Conservation (phyloP, 1,140 invertebrate genomes). For the Branchinecta lynchi region DNA sequence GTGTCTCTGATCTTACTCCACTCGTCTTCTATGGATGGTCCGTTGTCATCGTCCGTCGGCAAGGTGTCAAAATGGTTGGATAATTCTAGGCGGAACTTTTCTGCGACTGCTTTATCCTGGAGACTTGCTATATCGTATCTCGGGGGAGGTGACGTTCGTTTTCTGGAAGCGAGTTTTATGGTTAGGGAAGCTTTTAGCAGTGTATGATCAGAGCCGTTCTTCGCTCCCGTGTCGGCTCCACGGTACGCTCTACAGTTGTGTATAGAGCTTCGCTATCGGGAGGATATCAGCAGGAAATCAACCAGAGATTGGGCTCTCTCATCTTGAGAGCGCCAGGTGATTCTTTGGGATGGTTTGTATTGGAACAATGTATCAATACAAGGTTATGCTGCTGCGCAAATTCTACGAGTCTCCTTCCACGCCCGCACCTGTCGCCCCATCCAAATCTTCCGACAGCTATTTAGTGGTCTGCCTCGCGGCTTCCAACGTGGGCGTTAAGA, state of each 20-base stretch:
- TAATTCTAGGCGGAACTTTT: constrained; percentile 4
- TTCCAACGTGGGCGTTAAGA: background rate
- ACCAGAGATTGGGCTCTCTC: background rate
- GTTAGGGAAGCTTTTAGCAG: too few species aligned
- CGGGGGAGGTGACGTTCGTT: too few species aligned
- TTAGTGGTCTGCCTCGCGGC: background rate
- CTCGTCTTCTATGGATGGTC: constrained; percentile 5
- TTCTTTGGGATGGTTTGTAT: background rate
- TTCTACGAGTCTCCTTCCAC: constrained; percentile 8
- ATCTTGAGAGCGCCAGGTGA: background rate
- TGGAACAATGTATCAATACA: too few species aligned
- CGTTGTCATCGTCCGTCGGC: background rate
- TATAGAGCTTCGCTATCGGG: too few species aligned
- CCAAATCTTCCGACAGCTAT: constrained; percentile 1
- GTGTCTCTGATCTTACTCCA: constrained; percentile 5
- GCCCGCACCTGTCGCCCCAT: constrained; percentile 7
- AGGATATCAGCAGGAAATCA: background rate
- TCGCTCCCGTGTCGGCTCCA: too few species aligned
- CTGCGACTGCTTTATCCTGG: constrained; percentile 8
- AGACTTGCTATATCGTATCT: background rate
- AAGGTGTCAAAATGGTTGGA: constrained; percentile 5
- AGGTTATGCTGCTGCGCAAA: too few species aligned
- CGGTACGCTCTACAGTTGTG: too few species aligned
- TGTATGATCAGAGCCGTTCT: too few species aligned
- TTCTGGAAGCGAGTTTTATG: too few species aligned